Evolutionary conservation across 2,888 invertebrate species (phyloP).

Genomic region (Eupithecia subfuscata): DNA sequence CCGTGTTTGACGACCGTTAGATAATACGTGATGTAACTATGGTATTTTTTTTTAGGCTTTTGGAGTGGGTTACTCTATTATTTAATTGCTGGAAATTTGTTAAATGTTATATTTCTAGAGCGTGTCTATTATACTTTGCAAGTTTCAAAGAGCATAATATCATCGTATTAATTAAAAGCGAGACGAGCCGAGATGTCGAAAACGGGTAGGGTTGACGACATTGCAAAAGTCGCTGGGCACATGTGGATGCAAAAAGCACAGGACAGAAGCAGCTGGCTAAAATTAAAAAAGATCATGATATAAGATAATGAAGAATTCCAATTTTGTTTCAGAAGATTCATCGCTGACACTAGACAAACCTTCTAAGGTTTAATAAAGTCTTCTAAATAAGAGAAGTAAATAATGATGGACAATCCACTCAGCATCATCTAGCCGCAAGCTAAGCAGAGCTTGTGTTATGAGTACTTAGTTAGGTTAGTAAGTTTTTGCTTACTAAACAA

Average conservation of each 20-base stretch:
- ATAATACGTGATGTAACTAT: slow-evolving; percentile 29
- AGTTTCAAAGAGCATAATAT: background rate
- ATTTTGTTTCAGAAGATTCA: background rate
- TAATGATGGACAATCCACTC: too few species aligned
- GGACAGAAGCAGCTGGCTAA: background rate
- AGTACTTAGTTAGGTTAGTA: too few species aligned
- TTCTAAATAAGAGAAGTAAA: too few species aligned
- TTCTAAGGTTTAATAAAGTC: too few species aligned
- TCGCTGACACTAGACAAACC: too few species aligned
- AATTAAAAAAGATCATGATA: background rate
- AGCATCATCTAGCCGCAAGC: too few species aligned
- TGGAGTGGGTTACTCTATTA: background rate
- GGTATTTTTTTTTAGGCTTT: slow-evolving; percentile 20
- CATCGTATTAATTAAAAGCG: background rate
- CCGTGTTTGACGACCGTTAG: slow-evolving; percentile 34
- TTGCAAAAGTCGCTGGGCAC: background rate
- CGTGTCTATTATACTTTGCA: background rate
- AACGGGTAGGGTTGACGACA: background rate
- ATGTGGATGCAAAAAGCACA: background rate
- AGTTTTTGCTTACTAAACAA: too few species aligned
- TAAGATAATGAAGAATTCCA: background rate
- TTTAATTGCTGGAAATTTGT: background rate
- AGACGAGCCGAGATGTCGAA: background rate
- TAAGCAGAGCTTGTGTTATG: too few species aligned
- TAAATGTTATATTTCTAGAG: background rate